Evolutionary conservation across 2,113 vertebrate genomes (phyloP).

Genomic region (Pseudopipra pipra): DNA sequence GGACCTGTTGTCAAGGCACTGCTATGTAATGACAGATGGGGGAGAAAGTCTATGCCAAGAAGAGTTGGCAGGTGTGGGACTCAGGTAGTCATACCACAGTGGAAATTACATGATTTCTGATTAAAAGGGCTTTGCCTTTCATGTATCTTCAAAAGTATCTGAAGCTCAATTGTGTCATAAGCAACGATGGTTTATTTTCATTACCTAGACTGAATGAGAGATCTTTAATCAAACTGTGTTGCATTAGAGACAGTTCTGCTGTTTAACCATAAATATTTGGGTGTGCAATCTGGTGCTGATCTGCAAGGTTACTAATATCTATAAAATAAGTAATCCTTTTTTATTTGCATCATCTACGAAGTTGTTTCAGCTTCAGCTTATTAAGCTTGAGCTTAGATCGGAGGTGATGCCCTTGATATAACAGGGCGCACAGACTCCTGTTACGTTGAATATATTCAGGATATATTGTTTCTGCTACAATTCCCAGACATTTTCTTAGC

Average conservation of each 20-base stretch:
- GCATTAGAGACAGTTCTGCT: not conserved
- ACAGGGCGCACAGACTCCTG: not conserved
- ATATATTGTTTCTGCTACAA: not conserved
- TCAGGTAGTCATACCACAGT: not conserved
- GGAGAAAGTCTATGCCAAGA: not conserved
- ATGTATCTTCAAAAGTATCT: not conserved
- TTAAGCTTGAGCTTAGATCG: not conserved
- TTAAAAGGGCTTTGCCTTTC: not conserved
- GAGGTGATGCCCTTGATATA: not conserved
- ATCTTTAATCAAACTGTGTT: not conserved
- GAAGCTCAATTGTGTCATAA: not conserved
- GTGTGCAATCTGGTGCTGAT: constrained; percentile 5
- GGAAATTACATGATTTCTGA: not conserved
- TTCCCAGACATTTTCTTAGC: not conserved
- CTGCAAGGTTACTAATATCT: not conserved
- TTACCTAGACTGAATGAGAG: not conserved
- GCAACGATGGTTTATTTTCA: not conserved
- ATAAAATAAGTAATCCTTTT: not conserved
- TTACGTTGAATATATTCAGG: not conserved
- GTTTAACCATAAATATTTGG: constrained; percentile 29
- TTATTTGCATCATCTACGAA: not conserved
- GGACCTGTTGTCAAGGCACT: not conserved
- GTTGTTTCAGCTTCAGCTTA: not conserved
- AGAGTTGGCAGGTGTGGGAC: not conserved
- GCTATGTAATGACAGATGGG: not conserved